Evolutionary conservation across 2,888 invertebrate genomes (phyloP).

Genomic region (Boloria euphrosyne): DNA sequence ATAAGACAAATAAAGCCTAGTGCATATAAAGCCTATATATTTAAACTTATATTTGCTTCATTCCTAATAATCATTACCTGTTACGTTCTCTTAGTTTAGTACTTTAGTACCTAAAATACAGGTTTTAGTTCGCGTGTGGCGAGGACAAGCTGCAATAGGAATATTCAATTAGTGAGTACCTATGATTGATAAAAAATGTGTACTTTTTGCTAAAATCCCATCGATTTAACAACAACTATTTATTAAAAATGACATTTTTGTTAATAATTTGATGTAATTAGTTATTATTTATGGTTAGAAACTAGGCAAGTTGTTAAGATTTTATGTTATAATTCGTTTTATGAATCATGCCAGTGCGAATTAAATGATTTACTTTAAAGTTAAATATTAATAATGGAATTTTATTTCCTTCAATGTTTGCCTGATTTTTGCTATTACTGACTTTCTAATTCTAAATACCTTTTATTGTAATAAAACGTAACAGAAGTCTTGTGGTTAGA

Average conservation of each 20-base stretch:
- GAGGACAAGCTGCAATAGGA: constrained; percentile 42
- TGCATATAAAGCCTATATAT: neutral
- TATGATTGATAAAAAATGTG: constrained; percentile 19
- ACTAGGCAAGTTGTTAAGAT: neutral
- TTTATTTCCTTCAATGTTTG: no score
- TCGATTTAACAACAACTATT: constrained; percentile 3
- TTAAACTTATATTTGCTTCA: constrained; percentile 10
- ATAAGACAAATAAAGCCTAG: neutral
- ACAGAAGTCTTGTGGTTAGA: no score
- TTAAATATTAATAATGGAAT: no score
- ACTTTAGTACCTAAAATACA: constrained; percentile 38
- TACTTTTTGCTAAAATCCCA: constrained; percentile 1
- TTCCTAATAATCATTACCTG: constrained; percentile 13
- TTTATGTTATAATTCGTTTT: neutral
- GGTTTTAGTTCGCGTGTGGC: constrained; percentile 45
- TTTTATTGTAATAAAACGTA: no score
- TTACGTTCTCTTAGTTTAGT: constrained; percentile 28
- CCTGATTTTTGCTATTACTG: no score
- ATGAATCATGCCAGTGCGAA: no score
- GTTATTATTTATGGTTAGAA: neutral
- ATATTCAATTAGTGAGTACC: constrained; percentile 21
- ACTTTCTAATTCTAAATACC: no score
- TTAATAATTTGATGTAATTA: constrained; percentile 2
- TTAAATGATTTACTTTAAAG: no score
- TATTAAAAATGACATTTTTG: neutral